Conservation (phyloP, 2,888 invertebrate genomes). For the Serripes groenlandicus region DNA sequence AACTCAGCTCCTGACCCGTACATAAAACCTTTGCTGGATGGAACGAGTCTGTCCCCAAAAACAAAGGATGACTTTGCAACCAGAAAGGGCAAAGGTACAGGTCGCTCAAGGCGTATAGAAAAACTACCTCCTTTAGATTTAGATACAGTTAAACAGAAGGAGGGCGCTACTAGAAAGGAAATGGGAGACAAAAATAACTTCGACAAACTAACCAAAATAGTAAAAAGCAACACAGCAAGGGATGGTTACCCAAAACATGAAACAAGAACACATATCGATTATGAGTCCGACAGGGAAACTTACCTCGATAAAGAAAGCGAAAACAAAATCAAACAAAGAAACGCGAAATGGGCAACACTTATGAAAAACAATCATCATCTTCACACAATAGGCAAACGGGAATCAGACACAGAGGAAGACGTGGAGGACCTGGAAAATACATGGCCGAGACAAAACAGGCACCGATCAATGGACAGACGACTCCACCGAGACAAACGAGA, state of each 20-base stretch:
- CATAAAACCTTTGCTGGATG: not conserved
- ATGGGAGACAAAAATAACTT: not conserved
- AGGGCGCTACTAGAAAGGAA: not conserved
- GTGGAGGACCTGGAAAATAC: not conserved
- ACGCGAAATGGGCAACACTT: not conserved
- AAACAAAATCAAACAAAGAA: not conserved
- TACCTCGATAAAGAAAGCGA: not conserved
- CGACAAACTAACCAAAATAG: not conserved
- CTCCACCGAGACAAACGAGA: not conserved
- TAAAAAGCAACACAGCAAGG: not conserved
- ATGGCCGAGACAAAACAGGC: not conserved
- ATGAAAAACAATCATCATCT: not conserved
- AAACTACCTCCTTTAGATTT: not conserved
- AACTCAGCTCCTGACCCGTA: constrained; percentile 2
- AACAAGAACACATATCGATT: not conserved
- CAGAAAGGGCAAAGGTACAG: not conserved
- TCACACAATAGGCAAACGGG: not conserved
- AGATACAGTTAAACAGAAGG: not conserved
- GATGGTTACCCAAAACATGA: not conserved
- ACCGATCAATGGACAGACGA: not conserved
- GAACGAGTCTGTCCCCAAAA: not conserved
- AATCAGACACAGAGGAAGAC: not conserved
- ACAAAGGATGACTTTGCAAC: not conserved
- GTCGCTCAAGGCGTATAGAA: not conserved
- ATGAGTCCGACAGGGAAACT: constrained; percentile 1